These are phyloP conservation scores for Lycaon pictus DNA, from an alignment of 2,113 vertebrate species.

Conservation along the genomic window DNA sequence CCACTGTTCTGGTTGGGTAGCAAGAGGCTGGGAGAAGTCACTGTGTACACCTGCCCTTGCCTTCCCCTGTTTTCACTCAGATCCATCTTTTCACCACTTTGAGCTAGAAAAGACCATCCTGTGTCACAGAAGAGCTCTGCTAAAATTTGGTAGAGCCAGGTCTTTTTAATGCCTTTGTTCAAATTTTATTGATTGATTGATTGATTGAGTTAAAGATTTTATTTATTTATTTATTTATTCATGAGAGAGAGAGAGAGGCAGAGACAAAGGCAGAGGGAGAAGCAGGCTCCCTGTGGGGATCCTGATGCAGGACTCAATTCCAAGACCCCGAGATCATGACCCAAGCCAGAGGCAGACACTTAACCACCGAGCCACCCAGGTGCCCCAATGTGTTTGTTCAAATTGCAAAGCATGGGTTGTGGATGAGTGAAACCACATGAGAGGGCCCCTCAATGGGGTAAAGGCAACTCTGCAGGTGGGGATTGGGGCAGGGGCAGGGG, in stretches of 20 bases:
- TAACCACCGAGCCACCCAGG: too few relatives aligned
- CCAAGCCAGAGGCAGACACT: too few relatives aligned
- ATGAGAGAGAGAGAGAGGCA: too few relatives aligned
- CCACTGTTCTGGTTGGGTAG: background rate
- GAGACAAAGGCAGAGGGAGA: too few relatives aligned
- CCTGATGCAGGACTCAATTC: too few relatives aligned
- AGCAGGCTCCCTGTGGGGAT: too few relatives aligned
- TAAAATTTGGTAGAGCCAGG: background rate
- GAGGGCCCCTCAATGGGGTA: background rate
- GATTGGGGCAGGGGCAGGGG: background rate
- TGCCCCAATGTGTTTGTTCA: background rate
- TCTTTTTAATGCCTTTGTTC: background rate
- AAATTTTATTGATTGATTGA: background rate
- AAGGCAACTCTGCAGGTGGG: background rate
- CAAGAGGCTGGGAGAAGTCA: background rate
- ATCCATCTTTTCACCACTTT: background rate
- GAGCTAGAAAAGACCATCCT: background rate
- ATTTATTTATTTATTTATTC: background rate
- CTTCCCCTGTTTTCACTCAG: background rate
- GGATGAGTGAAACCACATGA: background rate
- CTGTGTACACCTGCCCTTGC: background rate
- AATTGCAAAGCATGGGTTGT: background rate
- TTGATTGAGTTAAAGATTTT: too few relatives aligned
- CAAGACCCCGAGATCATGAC: too few relatives aligned
- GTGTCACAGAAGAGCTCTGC: background rate